Conservation (phyloP, 2,113 vertebrate genomes). For the Vicugna pacos region DNA sequence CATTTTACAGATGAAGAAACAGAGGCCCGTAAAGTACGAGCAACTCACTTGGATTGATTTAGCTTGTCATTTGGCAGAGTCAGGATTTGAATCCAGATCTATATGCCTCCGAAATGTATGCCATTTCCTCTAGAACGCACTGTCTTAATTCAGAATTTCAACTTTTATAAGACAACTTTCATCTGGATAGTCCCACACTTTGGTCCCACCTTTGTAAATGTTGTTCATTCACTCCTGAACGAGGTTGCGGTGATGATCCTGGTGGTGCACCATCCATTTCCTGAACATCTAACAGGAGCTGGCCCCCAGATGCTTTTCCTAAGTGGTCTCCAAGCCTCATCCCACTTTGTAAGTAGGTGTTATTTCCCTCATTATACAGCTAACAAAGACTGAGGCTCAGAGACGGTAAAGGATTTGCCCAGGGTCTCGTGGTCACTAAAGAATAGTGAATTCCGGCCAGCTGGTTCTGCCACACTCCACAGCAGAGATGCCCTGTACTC, state of each 20-base stretch:
- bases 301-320: not conserved
- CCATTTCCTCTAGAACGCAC: not conserved
- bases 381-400: not conserved
- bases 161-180: not conserved
- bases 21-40: not conserved
- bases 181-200: not conserved
- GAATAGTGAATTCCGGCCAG: not conserved
- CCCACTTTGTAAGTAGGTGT: not conserved
- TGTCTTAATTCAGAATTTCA: not conserved
- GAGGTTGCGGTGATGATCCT: accelerated
- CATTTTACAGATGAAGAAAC: constrained; percentile 3
- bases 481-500: not conserved
- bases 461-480: not conserved
- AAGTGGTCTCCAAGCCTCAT: not conserved
- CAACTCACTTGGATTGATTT: not conserved
- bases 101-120: not conserved
- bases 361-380: not conserved
- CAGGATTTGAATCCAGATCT: not conserved
- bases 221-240: not conserved
- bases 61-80: not conserved
- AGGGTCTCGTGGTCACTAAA: not conserved
- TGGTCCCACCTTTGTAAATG: not conserved
- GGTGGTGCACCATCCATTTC: not conserved
- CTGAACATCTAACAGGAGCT: not conserved
- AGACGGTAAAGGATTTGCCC: not conserved